Base-by-base conservation (phyloP, 2,888 invertebrate genomes). In the Polydrusus cervinus region DNA sequence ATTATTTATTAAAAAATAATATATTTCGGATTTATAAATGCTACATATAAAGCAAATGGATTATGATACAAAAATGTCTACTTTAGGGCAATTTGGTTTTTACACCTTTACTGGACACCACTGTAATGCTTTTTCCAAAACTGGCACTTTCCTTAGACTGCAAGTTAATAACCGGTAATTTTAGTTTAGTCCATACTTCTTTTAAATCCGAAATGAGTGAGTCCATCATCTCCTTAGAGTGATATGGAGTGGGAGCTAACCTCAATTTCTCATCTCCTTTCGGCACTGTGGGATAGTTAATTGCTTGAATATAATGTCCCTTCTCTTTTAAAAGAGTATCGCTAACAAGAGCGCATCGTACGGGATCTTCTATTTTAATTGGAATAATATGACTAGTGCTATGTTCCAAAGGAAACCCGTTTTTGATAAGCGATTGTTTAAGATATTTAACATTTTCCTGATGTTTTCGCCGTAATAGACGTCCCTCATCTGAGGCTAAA, bases 341-440 rank as follows among this genome's bases (percentile, higher is more conserved):
- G 0, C 97, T 97, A 76, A 98, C 91, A 81, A 92, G 90, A 7
- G 92, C 93, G 82, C 95, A 94, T 79, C 93, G 90, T 71, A 92
- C 90, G 0, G 98, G 96, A 86, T 98, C 94, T 53, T 95, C 95
- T 81, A 98, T 93, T 87, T 94, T 95, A 71, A 98, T 94, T 5
- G 98, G 98, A 85, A 98, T 97, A 79, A 98, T 98, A 87, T 98
- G 98, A 83, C 97, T 97, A 60, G 96, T 95, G 1, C 97, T 96
- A 77, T 94, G 93, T 86, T 97, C 92, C 40, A 97, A 95, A 5
- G 96, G 95, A 81, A 96, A 92, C 40, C 97, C 95, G 76, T 93
- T 94, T 34, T 91, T 89, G 72, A 93, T 89, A 49, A 98, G 89
- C 66, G 92, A 91, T 77, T 92, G 91, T 80, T 97, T 92, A 81